Conservation (phyloP, 2,888 invertebrate genomes). For the Stenodema calcarata region DNA sequence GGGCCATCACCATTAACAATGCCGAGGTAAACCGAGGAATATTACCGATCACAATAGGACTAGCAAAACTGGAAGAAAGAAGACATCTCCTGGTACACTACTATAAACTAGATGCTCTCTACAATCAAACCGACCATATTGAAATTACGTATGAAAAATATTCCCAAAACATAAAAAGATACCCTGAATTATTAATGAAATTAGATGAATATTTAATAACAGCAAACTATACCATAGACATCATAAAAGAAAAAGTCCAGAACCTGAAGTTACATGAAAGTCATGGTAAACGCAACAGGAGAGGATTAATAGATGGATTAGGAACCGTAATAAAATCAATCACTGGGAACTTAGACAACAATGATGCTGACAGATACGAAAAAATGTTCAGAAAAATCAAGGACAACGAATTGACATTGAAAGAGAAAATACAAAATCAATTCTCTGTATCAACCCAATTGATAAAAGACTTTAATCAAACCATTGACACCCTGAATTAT, state of each 20-base stretch:
- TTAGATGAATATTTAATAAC: no score
- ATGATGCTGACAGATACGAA: background rate
- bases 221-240: background rate
- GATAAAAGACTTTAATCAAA: background rate
- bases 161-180: background rate
- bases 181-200: no score
- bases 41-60: background rate
- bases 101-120: background rate
- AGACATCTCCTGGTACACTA: background rate
- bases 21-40: no score
- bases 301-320: background rate
- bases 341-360: background rate
- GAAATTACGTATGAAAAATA: no score
- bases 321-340: background rate
- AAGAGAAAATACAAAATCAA: background rate
- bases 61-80: background rate
- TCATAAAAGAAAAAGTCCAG: background rate
- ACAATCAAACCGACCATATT: no score
- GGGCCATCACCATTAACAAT: no score
- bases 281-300: background rate
- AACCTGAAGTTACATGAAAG: no score
- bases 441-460: background rate
- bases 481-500: background rate
- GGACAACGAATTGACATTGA: background rate
- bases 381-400: background rate